These are phyloP conservation scores for Hypotaenidia philippensis DNA, from an alignment of 2,797 vertebrate species.

Conservation along the genomic window DNA sequence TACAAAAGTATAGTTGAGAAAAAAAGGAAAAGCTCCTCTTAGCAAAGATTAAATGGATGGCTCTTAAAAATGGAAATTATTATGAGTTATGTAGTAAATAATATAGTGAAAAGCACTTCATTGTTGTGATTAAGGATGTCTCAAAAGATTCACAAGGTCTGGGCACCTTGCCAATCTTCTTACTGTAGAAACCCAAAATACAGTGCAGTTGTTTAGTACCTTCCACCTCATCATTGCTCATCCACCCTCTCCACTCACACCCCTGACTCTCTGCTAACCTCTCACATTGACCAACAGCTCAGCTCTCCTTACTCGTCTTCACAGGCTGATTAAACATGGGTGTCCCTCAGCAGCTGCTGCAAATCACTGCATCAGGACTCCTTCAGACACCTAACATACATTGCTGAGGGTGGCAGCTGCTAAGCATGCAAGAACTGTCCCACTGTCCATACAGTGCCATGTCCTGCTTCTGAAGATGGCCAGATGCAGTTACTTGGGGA, in stretches of 20 bases:
- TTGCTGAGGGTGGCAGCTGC: background rate
- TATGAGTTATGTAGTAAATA: background rate
- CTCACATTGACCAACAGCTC: background rate
- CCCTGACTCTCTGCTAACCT: background rate
- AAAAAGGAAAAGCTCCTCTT: background rate
- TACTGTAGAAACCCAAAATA: background rate
- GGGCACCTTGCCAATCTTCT: background rate
- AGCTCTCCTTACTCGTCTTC: background rate
- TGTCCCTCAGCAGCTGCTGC: background rate
- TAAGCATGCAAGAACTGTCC: background rate
- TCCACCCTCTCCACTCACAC: background rate
- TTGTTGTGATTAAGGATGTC: background rate
- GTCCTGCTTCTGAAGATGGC: background rate
- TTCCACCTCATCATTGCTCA: background rate
- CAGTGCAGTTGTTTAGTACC: background rate
- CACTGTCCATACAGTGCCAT: background rate
- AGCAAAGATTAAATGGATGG: background rate
- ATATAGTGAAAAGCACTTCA: background rate
- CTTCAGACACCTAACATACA: background rate
- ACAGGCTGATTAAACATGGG: background rate
- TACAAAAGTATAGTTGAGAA: background rate
- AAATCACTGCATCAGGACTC: background rate
- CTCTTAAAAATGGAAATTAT: background rate
- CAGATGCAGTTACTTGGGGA: background rate
- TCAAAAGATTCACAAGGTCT: background rate